These are phyloP conservation scores for Pediacus dermestoides DNA, from an alignment of 2,888 invertebrate genomes.

Conservation along the genomic window DNA sequence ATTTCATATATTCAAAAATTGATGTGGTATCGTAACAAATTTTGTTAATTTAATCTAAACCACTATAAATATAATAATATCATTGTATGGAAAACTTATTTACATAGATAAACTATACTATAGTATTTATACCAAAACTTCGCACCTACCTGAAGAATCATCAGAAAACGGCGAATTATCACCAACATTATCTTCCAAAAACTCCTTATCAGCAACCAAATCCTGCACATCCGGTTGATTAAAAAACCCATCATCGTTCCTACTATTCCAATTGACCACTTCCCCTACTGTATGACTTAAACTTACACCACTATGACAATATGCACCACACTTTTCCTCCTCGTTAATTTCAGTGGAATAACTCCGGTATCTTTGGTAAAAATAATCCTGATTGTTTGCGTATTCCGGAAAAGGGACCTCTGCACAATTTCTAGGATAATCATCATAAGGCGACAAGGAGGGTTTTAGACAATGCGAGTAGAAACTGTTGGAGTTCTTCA, in stretches of 20 bases:
- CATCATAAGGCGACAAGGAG: constrained; percentile 13
- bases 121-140: no score
- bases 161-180: constrained; percentile 22
- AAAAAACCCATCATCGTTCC: neutral
- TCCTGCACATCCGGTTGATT: constrained; percentile 6
- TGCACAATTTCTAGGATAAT: constrained; percentile 13
- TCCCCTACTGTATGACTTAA: no score
- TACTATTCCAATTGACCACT: neutral
- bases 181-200: constrained; percentile 18
- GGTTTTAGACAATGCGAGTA: constrained; percentile 11
- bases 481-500: no score
- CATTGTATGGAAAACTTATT: no score
- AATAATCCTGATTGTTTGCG: constrained; percentile 12
- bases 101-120: no score
- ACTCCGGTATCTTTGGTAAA: no score
- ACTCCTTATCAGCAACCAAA: constrained; percentile 3
- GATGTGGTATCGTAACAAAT: no score
- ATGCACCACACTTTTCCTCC: constrained; percentile 6
- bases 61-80: no score
- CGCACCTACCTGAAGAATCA: constrained; percentile 24
- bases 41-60: no score
- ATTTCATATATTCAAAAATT: no score
- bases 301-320: neutral
- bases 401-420: no score
- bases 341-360: constrained; percentile 3